Percentiles rank a stretch among this genome's conserved stretches.
Conservation (phyloP, 2,113 vertebrate species). For the Apaloderma vittatum region DNA sequence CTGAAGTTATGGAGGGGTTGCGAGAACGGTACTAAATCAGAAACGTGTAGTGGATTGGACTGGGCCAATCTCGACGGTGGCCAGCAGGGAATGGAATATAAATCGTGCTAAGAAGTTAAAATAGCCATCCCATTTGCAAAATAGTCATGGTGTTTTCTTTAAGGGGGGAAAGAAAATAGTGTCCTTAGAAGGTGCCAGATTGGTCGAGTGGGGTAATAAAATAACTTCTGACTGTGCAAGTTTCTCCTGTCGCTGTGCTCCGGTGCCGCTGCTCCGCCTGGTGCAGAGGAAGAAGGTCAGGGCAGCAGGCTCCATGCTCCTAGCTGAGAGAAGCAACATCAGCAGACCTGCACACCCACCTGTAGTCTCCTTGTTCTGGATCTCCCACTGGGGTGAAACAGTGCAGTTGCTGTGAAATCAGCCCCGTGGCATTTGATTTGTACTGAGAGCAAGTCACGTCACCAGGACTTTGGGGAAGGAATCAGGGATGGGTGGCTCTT, state of each 20-base stretch:
- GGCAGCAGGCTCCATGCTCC: accelerated
- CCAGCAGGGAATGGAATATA: constrained; percentile 40
- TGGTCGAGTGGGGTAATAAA: constrained; percentile 3
- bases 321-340: background rate
- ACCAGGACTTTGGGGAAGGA: background rate
- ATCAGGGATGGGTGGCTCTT: background rate
- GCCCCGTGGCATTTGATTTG: background rate
- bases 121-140: constrained; percentile 42
- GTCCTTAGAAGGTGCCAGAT: constrained; percentile 17
- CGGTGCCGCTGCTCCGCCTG: background rate
- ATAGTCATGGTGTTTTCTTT: constrained; percentile 53
- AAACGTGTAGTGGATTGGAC: background rate
- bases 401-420: background rate
- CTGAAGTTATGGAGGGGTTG: constrained; percentile 2
- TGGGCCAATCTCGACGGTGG: background rate
- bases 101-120: constrained; percentile 44
- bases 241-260: background rate
- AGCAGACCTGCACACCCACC: background rate
- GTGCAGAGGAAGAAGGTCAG: background rate
- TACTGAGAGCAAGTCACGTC: background rate
- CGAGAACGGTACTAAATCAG: constrained; percentile 14
- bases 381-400: accelerated
- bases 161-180: constrained; percentile 46
- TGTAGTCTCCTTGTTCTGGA: background rate
- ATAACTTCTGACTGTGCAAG: constrained; percentile 30